Base-by-base conservation (phyloP, 1,140 invertebrate genomes). In the Calephelis nemesis region DNA sequence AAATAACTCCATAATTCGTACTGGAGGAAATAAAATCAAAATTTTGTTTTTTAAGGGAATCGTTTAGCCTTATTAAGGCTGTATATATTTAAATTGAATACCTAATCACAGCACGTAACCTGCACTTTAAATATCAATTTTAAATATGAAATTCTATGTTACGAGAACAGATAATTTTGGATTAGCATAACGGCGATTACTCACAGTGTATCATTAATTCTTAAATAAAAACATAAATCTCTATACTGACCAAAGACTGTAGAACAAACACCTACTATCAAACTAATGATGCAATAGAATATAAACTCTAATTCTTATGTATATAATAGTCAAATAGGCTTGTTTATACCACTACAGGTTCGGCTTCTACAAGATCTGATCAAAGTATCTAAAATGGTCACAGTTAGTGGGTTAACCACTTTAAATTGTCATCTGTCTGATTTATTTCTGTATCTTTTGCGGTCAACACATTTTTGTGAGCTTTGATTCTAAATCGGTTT, bases 371-470 rank as follows among this genome's bases (percentile, higher is more conserved):
- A 90, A 88, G 85, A 92, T 92, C 83, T 89, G 84, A 88, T 89
- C 88, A 88, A 87, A 89, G 88, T 84, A 91, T 92, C 90, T 92
- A 92, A 92, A 92, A 92, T 91, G 90, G 92, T 92, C 88, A 92
- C 89, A 92, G 89, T 90, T 88, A 90, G 88, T 92, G 88, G 92
- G 91, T 90, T 90, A 90, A 91, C 92, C 92, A 92, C 92, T 92
- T 92, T 92, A 92, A 92, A 92, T 92, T 92, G 92, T 92, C 92
- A 92, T 92, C 90, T 86, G 84, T 82, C 87, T 92, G 92, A 92
- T 92, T 92, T 92, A 92, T 92, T 92, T 92, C 88, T 90, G 85
- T 92, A 85, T 90, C 88, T 90, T 85, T 86, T 83, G 85, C 83
- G 85, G 82, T 81, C 83, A 88, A 88, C 87, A 88, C 87, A 87